Base-by-base conservation (phyloP, 2,888 invertebrate species). In the Neoitamus cyanurus region DNA sequence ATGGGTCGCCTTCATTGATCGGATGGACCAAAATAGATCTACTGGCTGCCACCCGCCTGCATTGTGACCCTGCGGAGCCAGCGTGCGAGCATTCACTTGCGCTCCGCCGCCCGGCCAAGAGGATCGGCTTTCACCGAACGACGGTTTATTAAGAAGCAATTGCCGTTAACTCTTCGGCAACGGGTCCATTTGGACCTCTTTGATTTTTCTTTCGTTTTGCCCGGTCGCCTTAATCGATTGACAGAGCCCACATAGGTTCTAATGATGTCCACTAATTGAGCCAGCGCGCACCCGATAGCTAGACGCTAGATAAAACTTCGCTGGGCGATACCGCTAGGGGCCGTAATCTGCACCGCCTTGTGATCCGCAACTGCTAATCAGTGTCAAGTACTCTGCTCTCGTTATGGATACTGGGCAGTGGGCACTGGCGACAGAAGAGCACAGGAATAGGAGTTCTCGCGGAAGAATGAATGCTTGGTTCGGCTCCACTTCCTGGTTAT, bases 221-320 rank as follows among this genome's bases (percentile, higher is more conserved):
- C 25, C 15, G 42, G 30, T 5, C 75, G 46, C 75, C 25, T 75
- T 46, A 75, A 75, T 75, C 37, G 25, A 75, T 75, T 42, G 37
- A 46, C 46, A 75, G 30, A 25, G 75, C 30, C 75, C 46, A 75
- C 75, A 75, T 75, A 13, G 42, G 37, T 20, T 73, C 7, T 42
- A 30, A 75, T 75, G 75, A 75, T 37, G 15, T 13, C 37, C 42
- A 34, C 75, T 75, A 75, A 75, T 75, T 75, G 75, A 37, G 42
- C 28, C 75, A 42, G 37, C n/a, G 25, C 25, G 37, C 37, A 75
- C 13, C 42, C n/a, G 75, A 42, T 42, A 75, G 4, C 75, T 28
- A 42, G 75, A 75, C 42, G 28, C 25, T 36, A 42, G 25, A 75
- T 75, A 46, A 75, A 75, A 75, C 42, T 75, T 25, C 75, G 42